Evolutionary conservation across 1,140 invertebrate species (phyloP), one percentile per base, ranked within the genome.

Genomic region (Drosophila santomea): DNA sequence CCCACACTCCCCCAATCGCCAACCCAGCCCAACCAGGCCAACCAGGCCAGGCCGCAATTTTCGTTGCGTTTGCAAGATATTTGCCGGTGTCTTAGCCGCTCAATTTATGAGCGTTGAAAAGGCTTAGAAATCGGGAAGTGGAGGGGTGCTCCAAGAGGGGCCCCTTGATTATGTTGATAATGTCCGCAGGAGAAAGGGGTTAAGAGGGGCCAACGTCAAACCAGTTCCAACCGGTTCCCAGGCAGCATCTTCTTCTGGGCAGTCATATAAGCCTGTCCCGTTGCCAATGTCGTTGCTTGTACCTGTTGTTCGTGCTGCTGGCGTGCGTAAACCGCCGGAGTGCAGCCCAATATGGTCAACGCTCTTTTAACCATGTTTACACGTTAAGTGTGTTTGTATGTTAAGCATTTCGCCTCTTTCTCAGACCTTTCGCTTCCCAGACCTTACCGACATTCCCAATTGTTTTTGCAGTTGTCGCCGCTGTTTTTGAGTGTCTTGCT

Each of bases 61-160:
- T 66, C 72, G 66, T 54, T 88, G 84, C 84, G 84, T 88, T 90
- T 84, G 85, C 84, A 89, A 88, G 89, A 89, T 88, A 88, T 88
- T 88, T 83, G 60, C 50, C 75, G 59, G 59, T 75, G 73, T 86
- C 75, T 74, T 69, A 43, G 59, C 84, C 32, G 25, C 76, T 73
- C 80, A 84, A 88, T 88, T 88, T 88, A 88, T 88, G 84, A 88
- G 84, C 84, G 84, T 89, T 88, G 85, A 88, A 88, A 88, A 84
- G 85, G 76, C 83, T 88, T 88, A 88, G 83, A 64, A 14, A 32
- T 5, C n/a, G 60, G 23, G 32, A 3, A 15, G 56, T 11, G 20
- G n/a, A 32, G 32, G 20, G 23, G 2, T 17, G 3, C 15, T 4
- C 23, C 23, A 23, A 43, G 48, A 23, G 45, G 25, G 45, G 82